Evolutionary conservation across 2,888 invertebrate genomes (phyloP).

Genomic region (Anoncus sp.): DNA sequence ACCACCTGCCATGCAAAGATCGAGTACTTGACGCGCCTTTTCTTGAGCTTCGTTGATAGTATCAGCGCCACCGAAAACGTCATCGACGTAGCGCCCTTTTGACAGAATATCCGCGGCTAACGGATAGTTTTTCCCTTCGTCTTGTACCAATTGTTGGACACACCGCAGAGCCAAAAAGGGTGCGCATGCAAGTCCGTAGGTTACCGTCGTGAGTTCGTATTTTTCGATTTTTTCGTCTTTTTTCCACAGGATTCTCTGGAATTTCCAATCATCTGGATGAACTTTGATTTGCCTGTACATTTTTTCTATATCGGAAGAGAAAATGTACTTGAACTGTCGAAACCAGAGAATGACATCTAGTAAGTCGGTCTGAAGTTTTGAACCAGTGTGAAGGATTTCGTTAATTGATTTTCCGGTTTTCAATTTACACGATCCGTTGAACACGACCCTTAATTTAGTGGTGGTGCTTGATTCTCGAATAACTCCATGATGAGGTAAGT

Average conservation of each 20-base stretch:
- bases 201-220: slow-evolving; percentile 16
- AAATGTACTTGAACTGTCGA: slow-evolving; percentile 57
- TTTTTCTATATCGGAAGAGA: slow-evolving; percentile 78
- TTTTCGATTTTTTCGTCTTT: not conserved
- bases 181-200: slow-evolving; percentile 7
- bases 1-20: not conserved
- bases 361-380: slow-evolving; percentile 15
- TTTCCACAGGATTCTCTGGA: slow-evolving; percentile 63
- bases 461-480: slow-evolving; percentile 21
- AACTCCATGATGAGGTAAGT: slow-evolving; percentile 22
- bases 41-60: not conserved
- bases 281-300: slow-evolving; percentile 77
- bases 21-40: not conserved
- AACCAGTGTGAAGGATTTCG: slow-evolving; percentile 6
- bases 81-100: slow-evolving; percentile 13
- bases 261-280: slow-evolving; percentile 66
- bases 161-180: slow-evolving; percentile 8
- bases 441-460: slow-evolving; percentile 20
- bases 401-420: slow-evolving; percentile 16
- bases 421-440: slow-evolving; percentile 4
- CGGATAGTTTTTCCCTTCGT: slow-evolving; percentile 5
- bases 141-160: slow-evolving; percentile 5
- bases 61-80: slow-evolving; percentile 7
- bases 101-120: not conserved
- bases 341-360: slow-evolving; percentile 30